Percentiles rank a stretch among this genome's conserved stretches.
Conservation (phyloP, 2,797 vertebrate genomes). For the Pempheris klunzingeri region DNA sequence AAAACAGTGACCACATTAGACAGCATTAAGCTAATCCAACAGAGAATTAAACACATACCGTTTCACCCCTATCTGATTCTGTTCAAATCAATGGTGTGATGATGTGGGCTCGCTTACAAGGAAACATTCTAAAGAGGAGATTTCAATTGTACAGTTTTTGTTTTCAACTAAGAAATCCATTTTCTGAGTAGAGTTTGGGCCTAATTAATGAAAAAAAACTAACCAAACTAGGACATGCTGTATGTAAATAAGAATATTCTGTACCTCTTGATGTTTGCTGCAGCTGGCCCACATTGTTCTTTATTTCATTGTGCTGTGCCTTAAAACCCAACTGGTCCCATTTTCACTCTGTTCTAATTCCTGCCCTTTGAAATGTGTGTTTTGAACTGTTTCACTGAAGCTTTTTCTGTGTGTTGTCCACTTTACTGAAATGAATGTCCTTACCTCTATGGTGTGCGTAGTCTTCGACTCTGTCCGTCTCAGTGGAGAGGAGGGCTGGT, state of each 20-base stretch:
- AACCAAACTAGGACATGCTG: slow-evolving; percentile 46
- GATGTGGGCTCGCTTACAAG: slow-evolving; percentile 61
- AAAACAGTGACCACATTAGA: neutral
- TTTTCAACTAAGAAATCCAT: slow-evolving; percentile 10
- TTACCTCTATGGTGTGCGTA: slow-evolving; percentile 72
- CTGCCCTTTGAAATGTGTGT: slow-evolving; percentile 67
- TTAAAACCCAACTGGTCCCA: slow-evolving; percentile 67
- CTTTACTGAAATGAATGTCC: slow-evolving; percentile 63
- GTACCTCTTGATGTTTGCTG: slow-evolving; percentile 70
- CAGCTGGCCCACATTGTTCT: slow-evolving; percentile 70
- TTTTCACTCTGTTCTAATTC: slow-evolving; percentile 67
- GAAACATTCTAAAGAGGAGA: slow-evolving; percentile 49
- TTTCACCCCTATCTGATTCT: slow-evolving; percentile 60
- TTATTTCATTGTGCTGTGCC: slow-evolving; percentile 68
- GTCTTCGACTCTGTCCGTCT: slow-evolving; percentile 76
- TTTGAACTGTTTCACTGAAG: slow-evolving; percentile 65
- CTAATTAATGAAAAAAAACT: slow-evolving; percentile 40
- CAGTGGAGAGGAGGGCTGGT: slow-evolving; percentile 81
- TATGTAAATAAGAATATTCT: slow-evolving; percentile 52
- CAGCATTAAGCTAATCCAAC: neutral
- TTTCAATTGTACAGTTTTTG: slow-evolving; percentile 14
- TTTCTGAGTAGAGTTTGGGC: slow-evolving; percentile 23
- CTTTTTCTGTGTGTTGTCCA: slow-evolving; percentile 63
- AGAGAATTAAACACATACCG: slow-evolving; percentile 26
- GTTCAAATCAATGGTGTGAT: slow-evolving; percentile 62